phyloP scores from a whole-genome alignment of 2,888 invertebrate genomes.

The Himalopsyche kuldschensis region DNA sequence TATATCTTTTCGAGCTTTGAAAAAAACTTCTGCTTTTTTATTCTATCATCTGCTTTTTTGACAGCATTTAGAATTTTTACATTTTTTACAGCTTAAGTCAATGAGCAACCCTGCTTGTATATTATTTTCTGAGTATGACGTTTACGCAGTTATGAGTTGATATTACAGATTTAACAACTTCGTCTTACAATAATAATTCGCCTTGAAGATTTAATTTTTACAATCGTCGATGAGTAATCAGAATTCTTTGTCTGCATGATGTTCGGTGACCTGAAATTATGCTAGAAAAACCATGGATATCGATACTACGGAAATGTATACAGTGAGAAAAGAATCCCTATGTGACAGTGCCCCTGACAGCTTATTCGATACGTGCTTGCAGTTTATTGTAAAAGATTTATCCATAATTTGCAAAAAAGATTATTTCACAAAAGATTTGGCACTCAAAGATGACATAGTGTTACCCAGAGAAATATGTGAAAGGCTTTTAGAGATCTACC shows the following conservation, averaged over 20 bases:
- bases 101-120: neutral
- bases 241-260: neutral
- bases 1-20: too few species aligned
- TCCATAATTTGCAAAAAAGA: slow-evolving; percentile 62
- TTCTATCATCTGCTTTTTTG: too few species aligned
- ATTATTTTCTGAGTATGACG: neutral
- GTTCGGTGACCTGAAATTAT: neutral
- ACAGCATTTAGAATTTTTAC: too few species aligned
- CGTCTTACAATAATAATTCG: neutral
- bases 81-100: neutral
- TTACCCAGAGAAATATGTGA: slow-evolving; percentile 76
- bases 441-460: slow-evolving; percentile 63
- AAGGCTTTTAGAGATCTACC: slow-evolving; percentile 63
- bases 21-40: too few species aligned
- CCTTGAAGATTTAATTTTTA: neutral
- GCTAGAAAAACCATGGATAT: neutral
- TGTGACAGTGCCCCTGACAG: slow-evolving; percentile 55
- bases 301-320: neutral
- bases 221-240: neutral
- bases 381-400: slow-evolving; percentile 64
- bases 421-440: slow-evolving; percentile 51
- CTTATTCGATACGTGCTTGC: slow-evolving; percentile 66
- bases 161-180: neutral
- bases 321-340: neutral
- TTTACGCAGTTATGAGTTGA: neutral